Percentiles rank a stretch among this genome's conserved stretches.
Conservation (phyloP, 2,797 vertebrate genomes). For the Sebastes steindachneri region DNA sequence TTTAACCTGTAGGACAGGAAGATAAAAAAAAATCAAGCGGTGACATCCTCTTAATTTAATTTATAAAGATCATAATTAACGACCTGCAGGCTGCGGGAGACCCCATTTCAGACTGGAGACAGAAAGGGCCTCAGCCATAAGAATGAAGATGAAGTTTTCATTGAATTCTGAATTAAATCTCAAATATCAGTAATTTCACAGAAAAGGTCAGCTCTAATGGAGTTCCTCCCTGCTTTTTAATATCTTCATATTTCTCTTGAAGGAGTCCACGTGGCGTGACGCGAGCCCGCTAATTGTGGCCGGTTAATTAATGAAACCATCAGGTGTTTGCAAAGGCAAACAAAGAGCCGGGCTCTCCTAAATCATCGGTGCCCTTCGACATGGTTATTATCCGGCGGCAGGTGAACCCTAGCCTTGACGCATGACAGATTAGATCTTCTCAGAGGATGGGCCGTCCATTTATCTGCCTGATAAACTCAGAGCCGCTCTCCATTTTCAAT, state of each 20-base stretch:
- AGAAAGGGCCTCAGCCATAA: conserved; percentile 74
- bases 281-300: conserved; percentile 76
- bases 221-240: conserved; percentile 78
- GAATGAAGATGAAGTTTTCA: conserved; percentile 84
- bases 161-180: conserved; percentile 85
- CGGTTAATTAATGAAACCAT: conserved; percentile 83
- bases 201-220: conserved; percentile 88
- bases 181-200: conserved; percentile 87
- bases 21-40: conserved; percentile 74
- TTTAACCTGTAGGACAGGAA: conserved; percentile 76
- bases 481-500: conserved; percentile 82
- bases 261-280: conserved; percentile 66
- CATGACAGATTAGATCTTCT: conserved; percentile 87
- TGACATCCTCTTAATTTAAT: conserved; percentile 86
- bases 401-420: conserved; percentile 79
- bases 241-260: conserved; percentile 76
- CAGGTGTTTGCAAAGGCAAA: conserved; percentile 85
- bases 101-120: conserved; percentile 77
- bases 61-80: conserved; percentile 87
- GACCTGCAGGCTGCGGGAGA: conserved; percentile 79
- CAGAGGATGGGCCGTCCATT: conserved; percentile 80
- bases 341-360: conserved; percentile 73
- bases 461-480: conserved; percentile 86
- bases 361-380: conserved; percentile 81
- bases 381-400: conserved; percentile 80